phyloP scores from a whole-genome alignment of 2,113 vertebrate genomes.

The Pongo pygmaeus region DNA sequence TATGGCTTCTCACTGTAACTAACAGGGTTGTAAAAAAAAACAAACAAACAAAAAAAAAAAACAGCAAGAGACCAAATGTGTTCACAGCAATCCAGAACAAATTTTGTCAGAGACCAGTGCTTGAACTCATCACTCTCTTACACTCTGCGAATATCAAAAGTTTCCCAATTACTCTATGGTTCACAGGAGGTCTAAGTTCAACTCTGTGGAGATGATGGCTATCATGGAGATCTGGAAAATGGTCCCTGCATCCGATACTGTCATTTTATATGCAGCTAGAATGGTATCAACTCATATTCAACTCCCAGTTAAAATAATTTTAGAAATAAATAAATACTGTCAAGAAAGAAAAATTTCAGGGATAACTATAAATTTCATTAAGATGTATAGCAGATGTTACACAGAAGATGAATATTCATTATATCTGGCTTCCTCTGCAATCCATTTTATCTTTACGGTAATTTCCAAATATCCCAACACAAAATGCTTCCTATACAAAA shows the following conservation, averaged over 20 bases:
- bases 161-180: neutral
- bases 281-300: slow-evolving; percentile 5
- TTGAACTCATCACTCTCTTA: slow-evolving; percentile 23
- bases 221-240: slow-evolving; percentile 1
- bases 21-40: slow-evolving; percentile 17
- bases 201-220: neutral
- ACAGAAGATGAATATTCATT: slow-evolving; percentile 55
- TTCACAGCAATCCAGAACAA: slow-evolving; percentile 60
- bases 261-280: neutral
- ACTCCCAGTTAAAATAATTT: slow-evolving; percentile 54
- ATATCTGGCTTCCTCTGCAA: slow-evolving; percentile 37
- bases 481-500: slow-evolving; percentile 58
- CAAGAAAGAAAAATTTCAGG: slow-evolving; percentile 33
- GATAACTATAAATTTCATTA: slow-evolving; percentile 69
- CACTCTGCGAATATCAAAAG: slow-evolving; percentile 21
- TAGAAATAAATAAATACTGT: slow-evolving; percentile 66
- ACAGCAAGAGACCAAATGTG: slow-evolving; percentile 63
- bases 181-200: neutral
- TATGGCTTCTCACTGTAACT: slow-evolving; percentile 52
- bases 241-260: neutral
- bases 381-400: slow-evolving; percentile 58
- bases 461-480: neutral
- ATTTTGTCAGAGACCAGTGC: slow-evolving; percentile 44
- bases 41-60: neutral
- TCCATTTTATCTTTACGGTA: slow-evolving; percentile 17